phyloP scores from a whole-genome alignment of 2,888 invertebrate genomes.

The Oxytorus armatus region DNA sequence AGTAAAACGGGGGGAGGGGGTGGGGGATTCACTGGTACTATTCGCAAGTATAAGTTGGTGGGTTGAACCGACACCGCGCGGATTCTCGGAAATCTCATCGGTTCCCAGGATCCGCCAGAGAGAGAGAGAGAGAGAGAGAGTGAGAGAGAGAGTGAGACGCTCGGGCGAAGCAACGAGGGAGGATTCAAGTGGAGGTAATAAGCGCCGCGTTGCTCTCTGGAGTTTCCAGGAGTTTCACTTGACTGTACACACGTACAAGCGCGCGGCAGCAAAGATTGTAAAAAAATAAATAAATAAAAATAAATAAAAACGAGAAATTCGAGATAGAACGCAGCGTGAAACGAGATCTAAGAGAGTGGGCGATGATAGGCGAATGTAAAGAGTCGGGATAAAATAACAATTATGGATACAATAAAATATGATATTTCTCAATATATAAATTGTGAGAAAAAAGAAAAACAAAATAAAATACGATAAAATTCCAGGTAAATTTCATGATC shows the following conservation, averaged over 20 bases:
- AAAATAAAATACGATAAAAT: no score
- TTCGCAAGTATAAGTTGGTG: constrained; percentile 10
- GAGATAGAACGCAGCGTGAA: no score
- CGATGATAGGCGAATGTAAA: neutral
- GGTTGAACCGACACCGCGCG: constrained; percentile 24
- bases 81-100: constrained; percentile 58
- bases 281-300: no score
- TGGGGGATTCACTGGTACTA: no score
- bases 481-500: no score
- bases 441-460: no score
- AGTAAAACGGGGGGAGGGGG: no score
- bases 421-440: no score
- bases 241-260: constrained; percentile 3
- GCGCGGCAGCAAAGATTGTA: constrained; percentile 28
- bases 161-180: constrained; percentile 46
- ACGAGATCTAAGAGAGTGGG: neutral
- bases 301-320: constrained; percentile 16
- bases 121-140: no score
- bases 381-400: no score
- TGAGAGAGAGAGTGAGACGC: no score
- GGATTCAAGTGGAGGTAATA: constrained; percentile 58
- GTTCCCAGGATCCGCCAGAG: constrained; percentile 41
- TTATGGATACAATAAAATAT: no score
- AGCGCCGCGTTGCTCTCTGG: constrained; percentile 53
- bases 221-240: constrained; percentile 53